Evolutionary conservation across 2,797 vertebrate species (phyloP).

Genomic region (Coregonus sp.): DNA sequence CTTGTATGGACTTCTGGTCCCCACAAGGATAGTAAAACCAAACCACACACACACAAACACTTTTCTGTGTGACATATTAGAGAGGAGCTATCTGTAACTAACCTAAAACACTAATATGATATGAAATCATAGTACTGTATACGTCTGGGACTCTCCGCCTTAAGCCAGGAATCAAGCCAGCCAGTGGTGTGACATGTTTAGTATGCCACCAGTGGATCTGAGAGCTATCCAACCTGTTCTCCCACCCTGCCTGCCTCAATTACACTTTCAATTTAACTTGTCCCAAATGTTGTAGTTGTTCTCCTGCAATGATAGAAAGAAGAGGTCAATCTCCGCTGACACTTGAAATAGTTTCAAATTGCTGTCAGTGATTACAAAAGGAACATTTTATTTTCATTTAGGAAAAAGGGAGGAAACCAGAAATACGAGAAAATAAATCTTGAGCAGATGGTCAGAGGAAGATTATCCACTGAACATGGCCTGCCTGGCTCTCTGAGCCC

Average conservation of each 20-base stretch:
- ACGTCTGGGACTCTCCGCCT: constrained; percentile 28
- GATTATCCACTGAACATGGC: constrained; percentile 64
- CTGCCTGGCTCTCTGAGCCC: constrained; percentile 40
- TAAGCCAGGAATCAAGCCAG: background rate
- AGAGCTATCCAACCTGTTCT: constrained; percentile 23
- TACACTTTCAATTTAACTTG: constrained; percentile 12
- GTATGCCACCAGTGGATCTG: constrained; percentile 16
- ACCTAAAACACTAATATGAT: background rate
- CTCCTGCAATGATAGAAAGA: background rate
- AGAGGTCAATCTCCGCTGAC: constrained; percentile 31
- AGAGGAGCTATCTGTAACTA: background rate
- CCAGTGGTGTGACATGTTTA: constrained; percentile 39
- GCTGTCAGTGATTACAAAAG: constrained; percentile 15
- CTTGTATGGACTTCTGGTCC: too few species aligned
- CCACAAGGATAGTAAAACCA: too few species aligned
- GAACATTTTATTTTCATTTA: constrained; percentile 23
- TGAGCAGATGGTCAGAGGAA: constrained; percentile 64
- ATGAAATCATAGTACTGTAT: background rate
- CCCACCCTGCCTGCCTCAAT: constrained; percentile 21
- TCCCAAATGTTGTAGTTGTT: background rate
- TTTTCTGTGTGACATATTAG: background rate
- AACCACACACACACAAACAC: constrained; percentile 23
- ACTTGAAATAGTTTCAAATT: constrained; percentile 20
- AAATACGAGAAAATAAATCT: constrained; percentile 54
- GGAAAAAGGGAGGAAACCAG: constrained; percentile 40